Evolutionary conservation across 30 jellyfish, hydroid and myxozoan species (phyloP), one percentile per base, ranked within the genome.

Genomic region (Phacellophora camtschatica): DNA sequence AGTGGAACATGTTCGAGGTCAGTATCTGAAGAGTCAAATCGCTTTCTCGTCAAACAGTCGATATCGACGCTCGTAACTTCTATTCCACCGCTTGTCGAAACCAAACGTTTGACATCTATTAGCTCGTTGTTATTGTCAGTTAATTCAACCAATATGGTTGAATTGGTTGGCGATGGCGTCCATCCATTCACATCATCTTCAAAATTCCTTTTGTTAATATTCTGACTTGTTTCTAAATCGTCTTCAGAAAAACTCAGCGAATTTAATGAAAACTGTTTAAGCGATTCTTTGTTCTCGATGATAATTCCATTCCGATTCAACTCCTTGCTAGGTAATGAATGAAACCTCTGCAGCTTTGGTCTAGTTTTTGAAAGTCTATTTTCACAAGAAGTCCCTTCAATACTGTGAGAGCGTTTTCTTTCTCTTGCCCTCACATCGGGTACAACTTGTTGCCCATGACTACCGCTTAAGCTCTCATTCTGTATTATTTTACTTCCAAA

Each of bases 311-410:
- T 25, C 13, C n/a, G 61, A 66, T 32, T 18, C 1, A 37, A 32
- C 10, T 48, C 68, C 16, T 45, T 75, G 45, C 22, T 13, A 11
- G 90, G 90, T 10, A 78, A 74, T 2, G 90, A 78, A 34, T 78
- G 64, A 10, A 78, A 51, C 23, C 90, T 27, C 16, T 12, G 51
- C 18, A 46, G 57, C 22, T 24, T 33, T 20, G 65, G 48, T 30
- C 68, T 59, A 11, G 66, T 24, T 39, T 54, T 19, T 4, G 22
- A 8, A 5, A 13, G n/a, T 4, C 57, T 46, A n/a, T 54, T 11
- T 36, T 37, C 35, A 16, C 22, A 19, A 24, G 13, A 13, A 5
- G 84, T 12, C 5, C 66, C 84, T 2, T 62, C 84, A 5, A 71
- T 46, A 30, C 84, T 71, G 20, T 45, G 48, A 5, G 84, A 71